Evolutionary conservation across 1,140 invertebrate species (phyloP), one percentile per base, ranked within the genome.

Genomic region (Dinothrombium tinctorium): DNA sequence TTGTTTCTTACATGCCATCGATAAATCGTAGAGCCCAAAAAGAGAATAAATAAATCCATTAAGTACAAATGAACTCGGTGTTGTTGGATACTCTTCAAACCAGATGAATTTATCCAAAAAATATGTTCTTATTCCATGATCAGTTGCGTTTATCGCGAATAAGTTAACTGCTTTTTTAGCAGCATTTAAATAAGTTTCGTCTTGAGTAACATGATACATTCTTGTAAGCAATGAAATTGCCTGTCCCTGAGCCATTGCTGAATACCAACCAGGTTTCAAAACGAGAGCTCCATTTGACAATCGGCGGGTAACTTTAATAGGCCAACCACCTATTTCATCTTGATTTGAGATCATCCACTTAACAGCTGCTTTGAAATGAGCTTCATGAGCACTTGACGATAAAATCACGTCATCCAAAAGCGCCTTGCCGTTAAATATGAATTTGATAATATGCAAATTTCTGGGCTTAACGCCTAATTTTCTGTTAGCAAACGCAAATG

Each of bases 1-100:
- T 46, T 39, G 12, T 14, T 8, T 21, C 26, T 24, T 31, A 23
- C 72, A 71, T 14, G 74, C 68, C 51, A 67, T 71, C 49, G 73
- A 71, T 21, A 94, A 60, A 64, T 98, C 90, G 55, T 95, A 94
- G 0, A 98, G 65, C 3, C 92, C 92, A 41, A 98, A 69, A 2
- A 99, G 65, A 0, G 90, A 86, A 61, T 94, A 98, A 50, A 99
- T 92, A 59, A 99, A 98, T 22, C 92, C 92, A 61, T 99, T 98
- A 2, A 99, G 69, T 7, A 98, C 89, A 61, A 90, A 95, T 3
- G 81, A 81, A 4, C 82, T 69, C 0, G 90, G 90, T 25, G 69
- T 74, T 0, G 92, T 96, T 4, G 92, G 92, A 59, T 98, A 99
- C 55, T 99, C 92, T 59, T 99, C 92, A 55, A 90, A 98, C 82